A percentile compares a stretch with the other conserved stretches of the same genome.
phyloP scores from a whole-genome alignment of 2,797 vertebrate genomes.

The Pampus argenteus region DNA sequence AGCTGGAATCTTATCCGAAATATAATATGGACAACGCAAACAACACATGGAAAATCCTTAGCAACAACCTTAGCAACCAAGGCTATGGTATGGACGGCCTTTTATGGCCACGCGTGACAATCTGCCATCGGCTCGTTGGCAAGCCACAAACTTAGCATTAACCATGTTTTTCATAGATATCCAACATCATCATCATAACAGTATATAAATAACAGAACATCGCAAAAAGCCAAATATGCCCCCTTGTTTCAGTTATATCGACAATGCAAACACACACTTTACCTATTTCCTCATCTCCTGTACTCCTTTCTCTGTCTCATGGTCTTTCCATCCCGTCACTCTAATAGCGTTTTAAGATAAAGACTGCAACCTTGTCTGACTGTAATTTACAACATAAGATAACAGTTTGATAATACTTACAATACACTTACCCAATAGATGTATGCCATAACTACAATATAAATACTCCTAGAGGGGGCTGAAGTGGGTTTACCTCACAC shows the following conservation, averaged over 20 bases:
- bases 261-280: background rate
- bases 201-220: too few species aligned
- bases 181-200: too few species aligned
- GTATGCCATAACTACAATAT: background rate
- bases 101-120: too few species aligned
- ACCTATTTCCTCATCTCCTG: background rate
- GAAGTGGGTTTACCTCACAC: background rate
- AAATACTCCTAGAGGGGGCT: background rate
- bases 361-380: background rate
- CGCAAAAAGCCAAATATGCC: too few species aligned
- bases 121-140: too few species aligned
- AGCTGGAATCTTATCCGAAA: too few species aligned
- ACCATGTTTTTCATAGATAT: too few species aligned
- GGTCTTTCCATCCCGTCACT: slow-evolving; percentile 14
- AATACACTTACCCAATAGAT: background rate
- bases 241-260: background rate
- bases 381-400: background rate
- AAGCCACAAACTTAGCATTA: too few species aligned
- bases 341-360: slow-evolving; percentile 41
- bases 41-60: too few species aligned
- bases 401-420: background rate
- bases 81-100: too few species aligned
- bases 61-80: too few species aligned
- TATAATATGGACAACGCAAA: too few species aligned
- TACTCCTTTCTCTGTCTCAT: slow-evolving; percentile 9